A percentile compares a stretch with the other conserved stretches of the same genome.
Conservation (phyloP, 2,113 vertebrate genomes). For the Cyanistes caeruleus region DNA sequence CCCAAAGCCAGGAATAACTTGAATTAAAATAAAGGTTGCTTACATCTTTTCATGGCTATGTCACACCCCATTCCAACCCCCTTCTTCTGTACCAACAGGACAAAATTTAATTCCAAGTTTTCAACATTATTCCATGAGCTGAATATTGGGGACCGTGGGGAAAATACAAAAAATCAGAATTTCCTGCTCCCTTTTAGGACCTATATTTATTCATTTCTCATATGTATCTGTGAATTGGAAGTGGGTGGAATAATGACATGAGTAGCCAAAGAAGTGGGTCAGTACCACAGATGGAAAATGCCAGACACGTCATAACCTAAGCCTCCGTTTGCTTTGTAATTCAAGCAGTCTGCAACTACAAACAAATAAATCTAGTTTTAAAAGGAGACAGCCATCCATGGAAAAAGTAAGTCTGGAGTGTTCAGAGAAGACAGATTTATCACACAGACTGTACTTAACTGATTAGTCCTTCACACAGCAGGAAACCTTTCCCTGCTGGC, state of each 20-base stretch:
- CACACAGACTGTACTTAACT: not conserved
- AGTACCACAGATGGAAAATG: not conserved
- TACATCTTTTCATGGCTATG: not conserved
- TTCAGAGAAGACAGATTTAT: not conserved
- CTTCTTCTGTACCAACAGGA: not conserved
- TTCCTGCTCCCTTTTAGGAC: not conserved
- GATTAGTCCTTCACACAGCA: not conserved
- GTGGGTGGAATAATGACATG: not conserved
- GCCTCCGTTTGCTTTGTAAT: not conserved
- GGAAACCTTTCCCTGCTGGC: not conserved
- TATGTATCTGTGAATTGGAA: not conserved
- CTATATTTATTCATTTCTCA: not conserved
- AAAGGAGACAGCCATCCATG: not conserved
- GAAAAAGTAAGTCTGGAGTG: not conserved
- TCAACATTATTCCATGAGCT: not conserved
- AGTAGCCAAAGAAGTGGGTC: not conserved
- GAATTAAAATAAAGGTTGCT: not conserved
- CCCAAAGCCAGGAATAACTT: not conserved
- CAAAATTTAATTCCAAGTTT: not conserved
- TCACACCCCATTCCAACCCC: not conserved
- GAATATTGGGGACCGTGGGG: accelerated
- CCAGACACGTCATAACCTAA: not conserved
- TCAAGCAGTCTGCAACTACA: not conserved
- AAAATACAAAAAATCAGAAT: not conserved
- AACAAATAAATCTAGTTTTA: not conserved